Evolutionary conservation across 2,888 invertebrate genomes (phyloP), one percentile per base, ranked within the genome.

Genomic region (Tenthredo scrophulariae): DNA sequence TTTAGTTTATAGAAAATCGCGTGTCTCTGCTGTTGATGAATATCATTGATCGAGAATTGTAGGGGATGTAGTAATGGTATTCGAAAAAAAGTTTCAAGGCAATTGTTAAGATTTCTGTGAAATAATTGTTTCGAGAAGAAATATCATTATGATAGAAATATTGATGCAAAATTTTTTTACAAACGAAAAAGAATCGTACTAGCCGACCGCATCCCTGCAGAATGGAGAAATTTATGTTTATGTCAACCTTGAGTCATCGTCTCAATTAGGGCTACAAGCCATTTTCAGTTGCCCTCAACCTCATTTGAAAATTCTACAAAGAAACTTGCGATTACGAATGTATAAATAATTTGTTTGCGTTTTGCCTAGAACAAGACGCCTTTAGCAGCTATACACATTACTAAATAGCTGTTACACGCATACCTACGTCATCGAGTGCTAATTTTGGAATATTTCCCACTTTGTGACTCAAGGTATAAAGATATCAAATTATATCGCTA

Each of bases 341-440:
- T 62, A 37, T 40, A 80, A 80, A 80, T 40, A 80, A 80, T 80
- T 58, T 80, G 40, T 62, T 40, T 80, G 26, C 80, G 26, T 77
- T 77, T 29, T 29, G 29, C n/a, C 1, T 29, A 46, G 46, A 29
- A 10, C 22, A 18, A 29, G 3, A 26, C 18, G 50, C 54, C 4
- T 22, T 40, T 40, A 22, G 43, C 18, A 74, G 10, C 22, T 46
- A 43, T 13, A 37, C 33, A 18, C n/a, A n/a, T 40, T 40, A 2
- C 74, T 74, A 40, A 74, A 74, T 43, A 46, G 43, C n/a, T 9
- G 22, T 43, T 40, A 10, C 22, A 43, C 26, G 26, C 33, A 22
- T 33, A 37, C 2, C 37, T 70, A 33, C 43, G 74, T 77, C 77
- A 77, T 50, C 29, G 50, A 18, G 77, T 77, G 54, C n/a, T 77